Base-by-base conservation (phyloP, 2,113 vertebrate genomes). In the Carassius auratus region DNA sequence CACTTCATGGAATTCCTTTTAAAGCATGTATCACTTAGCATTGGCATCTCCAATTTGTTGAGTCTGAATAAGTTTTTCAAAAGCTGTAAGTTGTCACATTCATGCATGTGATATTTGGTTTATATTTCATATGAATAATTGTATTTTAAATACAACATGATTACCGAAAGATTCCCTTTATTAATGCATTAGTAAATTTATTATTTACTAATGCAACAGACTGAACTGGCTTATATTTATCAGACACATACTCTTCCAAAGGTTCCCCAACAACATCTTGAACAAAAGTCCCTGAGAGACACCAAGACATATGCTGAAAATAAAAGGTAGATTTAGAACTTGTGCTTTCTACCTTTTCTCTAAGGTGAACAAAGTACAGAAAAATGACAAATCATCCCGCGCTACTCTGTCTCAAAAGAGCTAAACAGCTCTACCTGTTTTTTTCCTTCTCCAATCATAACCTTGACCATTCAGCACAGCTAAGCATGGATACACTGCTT, bases 401-500 rank as follows among this genome's bases (percentile, higher is more conserved):
- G 9, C 45, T 76, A 50, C 85, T 69, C 8, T 50, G 52, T 36
- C 66, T 14, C 17, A 69, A 79, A 66, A 73, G 69, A 85, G 30
- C 21, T 42, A n/a, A 17, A 52, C 81, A 36, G 36, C 33, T 84
- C 57, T 73, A 48, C 30, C 7, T 80, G 30, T n/a, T 75, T 50
- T 71, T 48, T 69, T 8, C n/a, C 19, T 38, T 7, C 50, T 83
- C 30, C 45, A 81, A 61, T 85, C 85, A 85, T 87, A 89, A 89
- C 88, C 88, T 87, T 87, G 85, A 85, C 78, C 74, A 61, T 74
- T 86, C n/a, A 1, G 55, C 66, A 84, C 45, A 71, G 61, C 73
- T n/a, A 30, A 84, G 73, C 38, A 73, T 42, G 77, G 85, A 81
- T 64, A 48, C 59, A 64, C 19, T 33, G 23, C 68, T 80, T 64